phyloP scores from a whole-genome alignment of 1,140 invertebrate species.

The Lepidurus arcticus region DNA sequence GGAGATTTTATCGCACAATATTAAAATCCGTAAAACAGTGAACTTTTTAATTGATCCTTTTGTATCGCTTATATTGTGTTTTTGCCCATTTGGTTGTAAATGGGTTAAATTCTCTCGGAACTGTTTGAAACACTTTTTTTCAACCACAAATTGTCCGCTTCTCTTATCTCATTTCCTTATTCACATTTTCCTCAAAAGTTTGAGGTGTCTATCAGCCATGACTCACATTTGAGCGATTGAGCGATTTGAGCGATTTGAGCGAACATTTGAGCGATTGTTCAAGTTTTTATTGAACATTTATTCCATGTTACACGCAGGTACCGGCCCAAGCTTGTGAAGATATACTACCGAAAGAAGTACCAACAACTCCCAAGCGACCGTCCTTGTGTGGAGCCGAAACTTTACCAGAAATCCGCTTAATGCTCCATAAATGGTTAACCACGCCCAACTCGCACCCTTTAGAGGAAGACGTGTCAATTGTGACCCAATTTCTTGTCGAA shows the following conservation, averaged over 20 bases:
- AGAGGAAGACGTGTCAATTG: not conserved
- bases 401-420: slow-evolving; percentile 19
- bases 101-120: too few species aligned
- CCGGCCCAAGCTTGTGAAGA: not conserved
- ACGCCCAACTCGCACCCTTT: not conserved
- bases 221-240: not conserved
- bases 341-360: not conserved
- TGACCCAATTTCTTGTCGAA: slow-evolving; percentile 17
- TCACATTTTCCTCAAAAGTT: not conserved
- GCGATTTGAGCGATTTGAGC: not conserved
- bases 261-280: not conserved
- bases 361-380: not conserved
- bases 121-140: too few species aligned
- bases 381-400: slow-evolving; percentile 24
- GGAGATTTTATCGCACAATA: too few species aligned
- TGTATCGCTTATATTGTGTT: too few species aligned
- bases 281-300: not conserved
- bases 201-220: not conserved
- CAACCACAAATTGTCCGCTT: too few species aligned
- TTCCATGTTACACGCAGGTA: not conserved
- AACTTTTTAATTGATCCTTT: too few species aligned
- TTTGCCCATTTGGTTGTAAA: too few species aligned
- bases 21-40: too few species aligned
- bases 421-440: slow-evolving; percentile 8
- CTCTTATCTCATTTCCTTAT: not conserved